A percentile compares a stretch with the other conserved stretches of the same genome.
Evolutionary conservation across 2,113 vertebrate genomes (phyloP).

Genomic region (Zingel zingel): DNA sequence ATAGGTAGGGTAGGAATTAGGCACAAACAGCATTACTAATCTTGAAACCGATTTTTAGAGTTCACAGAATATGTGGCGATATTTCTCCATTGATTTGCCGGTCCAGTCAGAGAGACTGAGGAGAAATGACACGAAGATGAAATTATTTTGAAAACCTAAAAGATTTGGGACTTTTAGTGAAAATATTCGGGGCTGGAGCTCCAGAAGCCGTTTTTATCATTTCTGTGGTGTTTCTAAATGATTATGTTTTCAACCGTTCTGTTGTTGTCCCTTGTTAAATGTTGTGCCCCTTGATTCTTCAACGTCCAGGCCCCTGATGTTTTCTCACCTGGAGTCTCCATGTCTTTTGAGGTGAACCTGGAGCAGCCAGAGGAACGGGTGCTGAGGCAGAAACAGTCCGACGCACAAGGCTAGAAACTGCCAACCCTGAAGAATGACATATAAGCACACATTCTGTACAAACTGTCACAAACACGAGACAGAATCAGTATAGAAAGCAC

Average conservation of each 20-base stretch:
- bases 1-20: too few relatives aligned
- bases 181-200: too few relatives aligned
- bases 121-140: too few relatives aligned
- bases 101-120: too few relatives aligned
- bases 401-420: conserved; percentile 95
- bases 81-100: too few relatives aligned
- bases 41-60: too few relatives aligned
- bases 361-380: conserved; percentile 96
- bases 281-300: too few relatives aligned
- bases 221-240: background rate
- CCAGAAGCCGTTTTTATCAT: background rate
- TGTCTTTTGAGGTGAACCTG: conserved; percentile 93
- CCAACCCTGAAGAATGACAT: conserved; percentile 88
- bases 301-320: background rate
- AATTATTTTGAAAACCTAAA: too few relatives aligned
- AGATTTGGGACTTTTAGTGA: too few relatives aligned
- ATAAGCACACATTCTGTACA: conserved; percentile 38
- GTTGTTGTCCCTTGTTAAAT: background rate
- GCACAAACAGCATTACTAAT: too few relatives aligned
- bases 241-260: background rate
- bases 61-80: too few relatives aligned
- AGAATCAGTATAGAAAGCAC: background rate
- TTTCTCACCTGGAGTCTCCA: conserved; percentile 90
- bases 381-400: conserved; percentile 95
- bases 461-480: background rate